Evolutionary conservation across 2,888 invertebrate species (phyloP).

Genomic region (Latrodectus elegans): DNA sequence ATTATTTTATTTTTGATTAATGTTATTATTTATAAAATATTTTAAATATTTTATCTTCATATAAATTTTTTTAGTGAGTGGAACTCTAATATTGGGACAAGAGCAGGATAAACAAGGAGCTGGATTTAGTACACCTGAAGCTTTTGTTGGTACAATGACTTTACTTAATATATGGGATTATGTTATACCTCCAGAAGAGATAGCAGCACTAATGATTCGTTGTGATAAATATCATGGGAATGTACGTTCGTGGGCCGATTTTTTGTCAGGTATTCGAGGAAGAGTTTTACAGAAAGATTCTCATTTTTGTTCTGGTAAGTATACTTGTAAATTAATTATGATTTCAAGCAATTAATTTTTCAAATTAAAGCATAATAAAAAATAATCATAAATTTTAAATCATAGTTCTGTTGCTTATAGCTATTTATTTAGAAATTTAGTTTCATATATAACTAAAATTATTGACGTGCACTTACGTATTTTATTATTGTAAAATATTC

Average conservation of each 20-base stretch:
- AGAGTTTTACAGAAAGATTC: constrained; percentile 78
- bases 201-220: constrained; percentile 74
- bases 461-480: too few species aligned
- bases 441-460: too few species aligned
- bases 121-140: constrained; percentile 81
- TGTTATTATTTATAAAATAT: not conserved
- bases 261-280: constrained; percentile 78
- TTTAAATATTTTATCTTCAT: not conserved
- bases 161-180: constrained; percentile 80
- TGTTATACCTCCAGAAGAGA: constrained; percentile 76
- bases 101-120: constrained; percentile 82
- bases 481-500: too few species aligned
- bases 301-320: constrained; percentile 78
- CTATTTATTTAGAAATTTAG: too few species aligned
- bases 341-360: not conserved
- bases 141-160: constrained; percentile 81
- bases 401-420: too few species aligned
- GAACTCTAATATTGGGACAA: constrained; percentile 81
- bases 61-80: constrained; percentile 74
- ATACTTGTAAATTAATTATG: not conserved
- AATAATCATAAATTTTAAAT: not conserved
- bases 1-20: too few species aligned
- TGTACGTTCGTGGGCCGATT: constrained; percentile 80
- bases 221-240: constrained; percentile 78
- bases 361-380: not conserved